phyloP scores from a whole-genome alignment of 2,797 vertebrate genomes.

The Macrochelys suwanniensis region DNA sequence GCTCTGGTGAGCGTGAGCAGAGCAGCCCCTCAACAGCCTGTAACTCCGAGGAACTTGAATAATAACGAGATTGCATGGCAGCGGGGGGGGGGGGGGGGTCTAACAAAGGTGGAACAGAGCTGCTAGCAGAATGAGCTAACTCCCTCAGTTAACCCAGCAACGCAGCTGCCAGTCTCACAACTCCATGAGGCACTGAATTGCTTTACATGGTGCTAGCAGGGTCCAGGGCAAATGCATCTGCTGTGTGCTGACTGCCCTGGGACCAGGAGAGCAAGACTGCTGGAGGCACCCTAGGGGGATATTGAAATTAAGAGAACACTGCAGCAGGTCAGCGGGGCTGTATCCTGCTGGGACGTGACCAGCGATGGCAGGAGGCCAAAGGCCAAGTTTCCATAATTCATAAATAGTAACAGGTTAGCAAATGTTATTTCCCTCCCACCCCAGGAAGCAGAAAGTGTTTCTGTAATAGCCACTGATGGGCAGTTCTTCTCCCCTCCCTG shows the following conservation, averaged over 20 bases:
- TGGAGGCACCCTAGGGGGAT: neutral
- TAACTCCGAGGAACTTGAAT: neutral
- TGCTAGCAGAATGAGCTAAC: neutral
- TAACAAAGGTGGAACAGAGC: neutral
- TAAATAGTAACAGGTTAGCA: neutral
- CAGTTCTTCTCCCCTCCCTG: neutral
- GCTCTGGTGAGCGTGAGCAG: neutral
- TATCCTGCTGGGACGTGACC: neutral
- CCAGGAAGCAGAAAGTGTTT: neutral
- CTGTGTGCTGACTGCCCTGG: neutral
- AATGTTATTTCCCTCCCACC: neutral
- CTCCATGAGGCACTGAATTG: neutral
- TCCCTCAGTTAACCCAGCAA: neutral
- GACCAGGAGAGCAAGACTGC: neutral
- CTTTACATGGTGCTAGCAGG: neutral
- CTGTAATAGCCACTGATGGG: neutral
- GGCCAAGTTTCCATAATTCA: neutral
- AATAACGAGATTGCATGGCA: neutral
- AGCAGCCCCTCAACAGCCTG: neutral
- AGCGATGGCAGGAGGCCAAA: neutral
- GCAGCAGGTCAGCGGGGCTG: neutral
- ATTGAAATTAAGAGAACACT: neutral
- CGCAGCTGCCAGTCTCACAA: neutral
- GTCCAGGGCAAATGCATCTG: neutral
- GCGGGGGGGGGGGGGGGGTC: neutral